phyloP scores from a whole-genome alignment of 2,797 vertebrate species.

The Eulemur mongoz region DNA sequence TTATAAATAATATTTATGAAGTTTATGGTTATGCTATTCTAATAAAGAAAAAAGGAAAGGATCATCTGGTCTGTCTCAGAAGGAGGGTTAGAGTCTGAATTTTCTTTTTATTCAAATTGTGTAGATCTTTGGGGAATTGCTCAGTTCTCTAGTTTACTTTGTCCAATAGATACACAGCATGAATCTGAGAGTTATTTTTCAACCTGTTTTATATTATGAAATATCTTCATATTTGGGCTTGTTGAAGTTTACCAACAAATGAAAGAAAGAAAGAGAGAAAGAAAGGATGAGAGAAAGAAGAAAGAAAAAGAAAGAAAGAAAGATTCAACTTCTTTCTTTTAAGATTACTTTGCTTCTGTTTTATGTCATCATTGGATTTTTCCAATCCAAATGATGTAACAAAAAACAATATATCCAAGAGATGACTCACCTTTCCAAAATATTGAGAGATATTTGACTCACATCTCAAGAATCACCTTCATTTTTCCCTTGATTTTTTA shows the following conservation, averaged over 20 bases:
- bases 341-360: constrained; percentile 39
- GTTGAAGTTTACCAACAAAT: neutral
- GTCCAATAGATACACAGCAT: neutral
- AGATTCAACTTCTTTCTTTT: neutral
- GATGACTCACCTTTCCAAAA: constrained; percentile 63
- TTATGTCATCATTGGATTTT: constrained; percentile 38
- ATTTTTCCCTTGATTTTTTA: constrained; percentile 1
- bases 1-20: neutral
- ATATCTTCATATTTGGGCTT: neutral
- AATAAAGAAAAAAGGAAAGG: neutral
- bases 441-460: constrained; percentile 66
- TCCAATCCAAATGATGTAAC: constrained; percentile 49
- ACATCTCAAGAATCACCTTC: constrained; percentile 65
- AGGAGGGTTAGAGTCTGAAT: neutral
- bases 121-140: neutral
- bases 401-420: constrained; percentile 53
- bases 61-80: neutral
- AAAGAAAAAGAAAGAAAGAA: neutral
- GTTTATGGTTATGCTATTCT: neutral
- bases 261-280: neutral
- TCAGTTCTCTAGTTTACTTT: neutral
- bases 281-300: neutral
- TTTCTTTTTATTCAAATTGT: neutral
- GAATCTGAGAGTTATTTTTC: neutral
- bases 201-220: neutral